Base-by-base conservation (phyloP, 2,113 vertebrate genomes). In the Dendropsophus ebraccatus region DNA sequence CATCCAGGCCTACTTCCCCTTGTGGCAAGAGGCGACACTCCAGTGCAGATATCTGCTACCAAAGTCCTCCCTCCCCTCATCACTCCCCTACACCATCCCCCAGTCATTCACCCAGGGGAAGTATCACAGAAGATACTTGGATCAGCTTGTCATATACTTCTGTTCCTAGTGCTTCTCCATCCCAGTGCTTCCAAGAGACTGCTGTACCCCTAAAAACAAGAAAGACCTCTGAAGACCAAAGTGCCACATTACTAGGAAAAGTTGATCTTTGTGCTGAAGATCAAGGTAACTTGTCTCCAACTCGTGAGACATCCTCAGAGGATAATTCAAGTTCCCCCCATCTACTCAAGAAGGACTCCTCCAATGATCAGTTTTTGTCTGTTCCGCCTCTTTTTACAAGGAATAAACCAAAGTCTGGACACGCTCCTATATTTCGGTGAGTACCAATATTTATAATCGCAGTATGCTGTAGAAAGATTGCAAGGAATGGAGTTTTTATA, bases 371-470 rank as follows among this genome's bases (percentile, higher is more conserved):
- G 90, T 99, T 97, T 91, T 97, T 99, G 87, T 97, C 97, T 69
- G 98, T 99, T 91, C 98, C 98, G 89, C 98, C 98, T 35, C 97
- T 96, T 90, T 99, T 99, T 93, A 96, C 96, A 50, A 99, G 98
- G 98, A 99, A 94, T 96, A 99, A 99, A 94, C 97, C 97, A 91
- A 99, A 99, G 91, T 97, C 97, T 87, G 97, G 98, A 87, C 98
- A 99, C 81, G 97, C 97, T 56, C 98, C 98, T 73, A 96, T 99
- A 91, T 99, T 99, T 95, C 97, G 98, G 98, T 99, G 94, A 93
- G 94, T 80, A 11, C 65, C 30, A 8, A 5, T 49, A 25, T 11
- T 21, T 23, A 56, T 56, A 56, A 23, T 1, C 21, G 5, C 17
- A 6, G 54, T 23, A 23, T 56, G 7, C 54, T 56, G 1, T 56